These are phyloP conservation scores for Cerastis rubricosa DNA, from an alignment of 2,888 invertebrate species.

Conservation along the genomic window DNA sequence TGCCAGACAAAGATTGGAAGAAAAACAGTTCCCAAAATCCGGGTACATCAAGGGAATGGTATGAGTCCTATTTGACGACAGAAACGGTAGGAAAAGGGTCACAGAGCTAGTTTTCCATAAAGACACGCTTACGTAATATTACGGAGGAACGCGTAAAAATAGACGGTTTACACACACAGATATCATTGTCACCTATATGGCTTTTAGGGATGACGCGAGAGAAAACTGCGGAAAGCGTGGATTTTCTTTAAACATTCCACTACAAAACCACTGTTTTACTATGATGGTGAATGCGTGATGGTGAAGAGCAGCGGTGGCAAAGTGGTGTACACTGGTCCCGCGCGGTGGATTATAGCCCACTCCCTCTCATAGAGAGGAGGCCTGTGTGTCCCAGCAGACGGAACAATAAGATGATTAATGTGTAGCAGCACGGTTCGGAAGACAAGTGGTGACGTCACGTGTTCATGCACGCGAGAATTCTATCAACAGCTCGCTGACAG, in stretches of 20 bases:
- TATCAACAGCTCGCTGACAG: not conserved
- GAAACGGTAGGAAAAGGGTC: constrained; percentile 63
- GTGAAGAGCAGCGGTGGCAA: no score
- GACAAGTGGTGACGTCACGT: not conserved
- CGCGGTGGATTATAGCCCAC: no score
- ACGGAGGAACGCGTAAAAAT: constrained; percentile 68
- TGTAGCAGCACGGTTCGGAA: not conserved
- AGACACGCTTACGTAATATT: constrained; percentile 71
- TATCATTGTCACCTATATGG: constrained; percentile 67
- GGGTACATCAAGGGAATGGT: constrained; percentile 49
- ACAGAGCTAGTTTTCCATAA: constrained; percentile 71
- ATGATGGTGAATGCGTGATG: not conserved
- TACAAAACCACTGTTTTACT: not conserved
- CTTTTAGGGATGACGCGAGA: constrained; percentile 62
- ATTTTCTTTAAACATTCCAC: not conserved
- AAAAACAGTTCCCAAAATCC: constrained; percentile 59
- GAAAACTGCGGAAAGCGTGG: not conserved
- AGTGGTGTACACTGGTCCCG: no score
- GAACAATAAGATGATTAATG: no score
- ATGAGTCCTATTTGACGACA: constrained; percentile 57
- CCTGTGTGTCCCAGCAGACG: no score
- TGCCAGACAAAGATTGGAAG: constrained; percentile 58
- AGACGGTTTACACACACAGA: constrained; percentile 71
- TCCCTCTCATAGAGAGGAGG: no score
- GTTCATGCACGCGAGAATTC: not conserved